phyloP scores from a whole-genome alignment of 2,113 vertebrate genomes.

The Ursus arctos region DNA sequence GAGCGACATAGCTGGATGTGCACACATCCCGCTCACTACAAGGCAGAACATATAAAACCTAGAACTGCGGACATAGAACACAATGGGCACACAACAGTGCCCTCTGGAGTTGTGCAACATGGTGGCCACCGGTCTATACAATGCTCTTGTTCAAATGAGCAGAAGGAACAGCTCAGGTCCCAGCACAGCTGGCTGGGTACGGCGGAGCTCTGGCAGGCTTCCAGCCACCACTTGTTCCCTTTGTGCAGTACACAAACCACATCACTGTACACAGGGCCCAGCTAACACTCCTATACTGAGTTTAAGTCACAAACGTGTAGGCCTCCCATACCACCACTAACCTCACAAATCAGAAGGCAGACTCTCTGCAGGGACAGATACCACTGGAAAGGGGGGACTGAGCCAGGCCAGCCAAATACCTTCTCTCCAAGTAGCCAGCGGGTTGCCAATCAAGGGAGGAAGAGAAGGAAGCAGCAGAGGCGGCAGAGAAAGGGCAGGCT shows the following conservation, averaged over 20 bases:
- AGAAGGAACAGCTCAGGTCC: constrained; percentile 23
- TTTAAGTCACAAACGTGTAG: constrained; percentile 10
- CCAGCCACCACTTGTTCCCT: constrained; percentile 29
- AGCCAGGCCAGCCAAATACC: neutral
- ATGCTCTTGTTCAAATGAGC: constrained; percentile 52
- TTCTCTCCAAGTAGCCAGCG: neutral
- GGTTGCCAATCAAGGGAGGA: neutral
- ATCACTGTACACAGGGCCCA: neutral
- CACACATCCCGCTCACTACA: neutral
- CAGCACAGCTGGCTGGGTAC: constrained; percentile 49
- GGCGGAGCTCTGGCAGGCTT: neutral
- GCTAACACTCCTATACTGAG: neutral
- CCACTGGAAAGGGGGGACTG: neutral
- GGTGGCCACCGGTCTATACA: neutral
- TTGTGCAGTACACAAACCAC: neutral
- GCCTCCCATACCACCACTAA: neutral
- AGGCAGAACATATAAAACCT: neutral
- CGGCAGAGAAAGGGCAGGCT: neutral
- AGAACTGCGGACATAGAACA: neutral
- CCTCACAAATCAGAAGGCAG: neutral
- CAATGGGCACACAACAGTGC: neutral
- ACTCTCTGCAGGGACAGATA: neutral
- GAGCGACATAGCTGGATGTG: neutral
- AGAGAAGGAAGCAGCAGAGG: neutral
- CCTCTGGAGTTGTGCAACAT: constrained; percentile 29